phyloP scores from a whole-genome alignment of 2,797 vertebrate species.

The Vultur gryphus region DNA sequence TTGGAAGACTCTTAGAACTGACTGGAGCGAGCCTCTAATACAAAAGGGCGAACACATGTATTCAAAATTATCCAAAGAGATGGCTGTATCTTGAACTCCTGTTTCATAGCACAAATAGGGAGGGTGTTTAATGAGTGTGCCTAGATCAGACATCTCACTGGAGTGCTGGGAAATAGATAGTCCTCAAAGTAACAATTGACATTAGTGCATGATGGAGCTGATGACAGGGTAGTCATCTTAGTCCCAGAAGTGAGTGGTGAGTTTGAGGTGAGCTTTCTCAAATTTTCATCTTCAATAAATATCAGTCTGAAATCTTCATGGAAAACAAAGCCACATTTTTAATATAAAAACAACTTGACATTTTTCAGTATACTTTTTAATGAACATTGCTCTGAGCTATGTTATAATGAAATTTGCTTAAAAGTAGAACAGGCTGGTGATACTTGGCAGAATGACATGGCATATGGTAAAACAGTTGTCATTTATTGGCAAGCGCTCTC shows the following conservation, averaged over 20 bases:
- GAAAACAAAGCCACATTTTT: slow-evolving; percentile 73
- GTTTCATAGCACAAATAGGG: not conserved
- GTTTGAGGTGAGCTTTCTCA: slow-evolving; percentile 34
- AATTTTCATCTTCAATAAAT: slow-evolving; percentile 61
- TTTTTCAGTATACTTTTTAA: slow-evolving; percentile 89
- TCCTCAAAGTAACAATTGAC: not conserved
- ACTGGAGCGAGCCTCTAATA: not conserved
- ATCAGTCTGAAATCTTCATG: slow-evolving; percentile 37
- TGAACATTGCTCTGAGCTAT: slow-evolving; percentile 88
- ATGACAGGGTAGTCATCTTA: not conserved
- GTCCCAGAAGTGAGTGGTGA: slow-evolving; percentile 4
- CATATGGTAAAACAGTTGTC: slow-evolving; percentile 96
- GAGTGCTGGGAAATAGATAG: not conserved
- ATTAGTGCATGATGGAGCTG: not conserved
- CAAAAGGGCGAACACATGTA: not conserved
- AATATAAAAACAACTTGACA: slow-evolving; percentile 81
- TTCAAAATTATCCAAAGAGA: not conserved
- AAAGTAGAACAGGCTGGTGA: slow-evolving; percentile 86
- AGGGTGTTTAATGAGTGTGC: not conserved
- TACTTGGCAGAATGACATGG: slow-evolving; percentile 87
- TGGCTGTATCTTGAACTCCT: not conserved
- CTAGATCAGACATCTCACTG: not conserved
- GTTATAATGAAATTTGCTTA: slow-evolving; percentile 92
- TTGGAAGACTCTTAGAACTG: not conserved
- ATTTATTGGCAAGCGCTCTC: slow-evolving; percentile 81